Evolutionary conservation across 2,113 vertebrate species (phyloP), one percentile per base, ranked within the genome.

Genomic region (Coreoperca whiteheadi): DNA sequence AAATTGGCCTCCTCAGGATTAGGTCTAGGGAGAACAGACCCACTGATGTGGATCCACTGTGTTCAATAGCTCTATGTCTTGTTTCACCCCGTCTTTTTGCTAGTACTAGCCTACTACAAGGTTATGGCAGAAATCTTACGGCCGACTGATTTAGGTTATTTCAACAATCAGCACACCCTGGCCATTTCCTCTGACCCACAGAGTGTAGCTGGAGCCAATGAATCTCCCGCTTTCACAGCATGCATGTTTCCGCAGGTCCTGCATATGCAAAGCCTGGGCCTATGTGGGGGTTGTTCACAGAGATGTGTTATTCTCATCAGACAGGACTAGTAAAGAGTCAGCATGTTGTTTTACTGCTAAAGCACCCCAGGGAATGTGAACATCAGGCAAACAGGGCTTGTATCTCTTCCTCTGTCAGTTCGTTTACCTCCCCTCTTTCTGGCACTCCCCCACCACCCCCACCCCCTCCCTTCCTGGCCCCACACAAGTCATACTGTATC

Each of bases 291-390:
- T 82, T 73, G 87, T 88, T 93, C 89, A 80, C 86, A 81, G 75
- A 86, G 72, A 74, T 88, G 90, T 95, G 95, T 92, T 95, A 94
- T 94, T 87, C 93, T 94, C 94, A 94, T 96, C 93, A 95, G 84
- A 88, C 80, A 82, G 73, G 81, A 73, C 80, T 57, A 87, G 90
- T 90, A 92, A 94, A 92, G 90, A 88, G 86, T 94, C 87, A 91
- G 90, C 94, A 89, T 92, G 92, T 90, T 93, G 91, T 94, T 94
- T 95, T 95, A 95, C 88, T 91, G 91, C 88, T 74, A 48, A 74
- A 79, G 84, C 75, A 77, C 93, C 77, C 74, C 74, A 32, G 89
- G 92, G 93, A 87, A 83, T 66, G 68, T 30, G 23, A 89, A 86
- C 88, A 86, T 93, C 89, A 93, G 87, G 85, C 93, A 93, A 90